Evolutionary conservation across 92 coral and sea anemone species (phyloP).

Genomic region (Palythoa heliodiscus): DNA sequence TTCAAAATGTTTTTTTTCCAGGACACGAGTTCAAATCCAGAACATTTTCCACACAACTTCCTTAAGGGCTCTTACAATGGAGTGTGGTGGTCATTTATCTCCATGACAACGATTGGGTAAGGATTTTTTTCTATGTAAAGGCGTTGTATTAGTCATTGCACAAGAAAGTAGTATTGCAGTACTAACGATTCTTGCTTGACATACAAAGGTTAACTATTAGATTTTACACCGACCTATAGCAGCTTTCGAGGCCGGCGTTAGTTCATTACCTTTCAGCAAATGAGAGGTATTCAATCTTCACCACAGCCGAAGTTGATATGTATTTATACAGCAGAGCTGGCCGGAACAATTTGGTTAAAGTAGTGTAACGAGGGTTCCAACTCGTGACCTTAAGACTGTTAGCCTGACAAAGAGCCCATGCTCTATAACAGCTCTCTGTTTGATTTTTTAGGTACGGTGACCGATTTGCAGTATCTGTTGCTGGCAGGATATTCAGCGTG

Average conservation of each 20-base stretch:
- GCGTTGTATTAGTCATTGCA: neutral
- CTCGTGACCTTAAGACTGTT: too few relatives aligned
- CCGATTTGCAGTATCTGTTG: slow-evolving; percentile 36
- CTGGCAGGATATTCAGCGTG: slow-evolving; percentile 48
- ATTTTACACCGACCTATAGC: neutral
- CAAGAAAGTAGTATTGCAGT: neutral
- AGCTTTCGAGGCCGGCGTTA: neutral
- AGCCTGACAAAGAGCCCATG: too few relatives aligned
- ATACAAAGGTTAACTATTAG: neutral
- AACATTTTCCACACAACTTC: slow-evolving; percentile 47
- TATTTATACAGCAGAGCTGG: too few relatives aligned
- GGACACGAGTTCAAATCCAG: slow-evolving; percentile 44
- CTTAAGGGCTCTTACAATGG: slow-evolving; percentile 42
- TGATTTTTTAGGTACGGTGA: slow-evolving; percentile 56
- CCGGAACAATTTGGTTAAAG: too few relatives aligned
- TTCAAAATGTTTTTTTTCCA: neutral
- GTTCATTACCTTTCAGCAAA: too few relatives aligned
- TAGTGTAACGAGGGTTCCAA: too few relatives aligned
- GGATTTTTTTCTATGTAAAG: neutral
- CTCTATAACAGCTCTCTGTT: neutral
- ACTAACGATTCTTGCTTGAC: neutral
- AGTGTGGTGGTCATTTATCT: slow-evolving; percentile 53
- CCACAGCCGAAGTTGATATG: too few relatives aligned
- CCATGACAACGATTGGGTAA: slow-evolving; percentile 63
- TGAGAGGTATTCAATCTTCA: too few relatives aligned